Percentiles rank a stretch among this genome's conserved stretches.
Evolutionary conservation across 2,113 vertebrate genomes (phyloP).

Genomic region (Xerus inauris): DNA sequence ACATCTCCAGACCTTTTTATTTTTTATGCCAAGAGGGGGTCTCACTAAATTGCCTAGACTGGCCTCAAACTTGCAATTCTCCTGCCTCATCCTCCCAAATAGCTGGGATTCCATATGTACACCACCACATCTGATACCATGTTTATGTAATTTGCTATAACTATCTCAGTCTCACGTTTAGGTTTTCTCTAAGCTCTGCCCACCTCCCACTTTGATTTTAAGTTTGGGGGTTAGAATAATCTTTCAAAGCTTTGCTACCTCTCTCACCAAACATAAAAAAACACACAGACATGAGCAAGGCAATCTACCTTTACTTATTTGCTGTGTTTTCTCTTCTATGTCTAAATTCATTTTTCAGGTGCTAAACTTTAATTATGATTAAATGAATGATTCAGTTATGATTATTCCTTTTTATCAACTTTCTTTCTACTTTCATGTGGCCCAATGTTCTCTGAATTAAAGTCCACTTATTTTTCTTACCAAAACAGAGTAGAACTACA

Average conservation of each 20-base stretch:
- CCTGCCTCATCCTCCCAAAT: neutral
- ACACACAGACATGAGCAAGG: neutral
- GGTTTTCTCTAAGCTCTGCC: slow-evolving; percentile 6
- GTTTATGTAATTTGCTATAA: neutral
- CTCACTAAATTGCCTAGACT: neutral
- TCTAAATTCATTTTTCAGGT: slow-evolving; percentile 51
- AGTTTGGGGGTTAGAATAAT: neutral
- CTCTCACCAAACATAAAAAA: neutral
- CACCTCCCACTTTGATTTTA: neutral
- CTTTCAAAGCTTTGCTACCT: neutral
- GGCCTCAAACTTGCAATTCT: neutral
- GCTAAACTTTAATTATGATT: slow-evolving; percentile 19
- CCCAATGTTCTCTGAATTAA: neutral
- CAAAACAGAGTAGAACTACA: neutral
- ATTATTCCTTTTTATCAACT: slow-evolving; percentile 43
- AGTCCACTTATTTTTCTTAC: neutral
- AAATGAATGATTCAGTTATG: neutral
- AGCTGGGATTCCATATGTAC: neutral
- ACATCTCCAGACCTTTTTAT: neutral
- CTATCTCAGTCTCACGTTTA: neutral
- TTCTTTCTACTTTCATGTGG: neutral
- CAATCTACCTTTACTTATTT: slow-evolving; percentile 22
- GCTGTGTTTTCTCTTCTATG: neutral
- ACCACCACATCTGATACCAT: neutral
- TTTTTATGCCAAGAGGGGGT: neutral